A percentile compares a stretch with the other conserved stretches of the same genome.
phyloP scores from a whole-genome alignment of 2,113 vertebrate genomes.

The Phalacrocorax pelagicus region DNA sequence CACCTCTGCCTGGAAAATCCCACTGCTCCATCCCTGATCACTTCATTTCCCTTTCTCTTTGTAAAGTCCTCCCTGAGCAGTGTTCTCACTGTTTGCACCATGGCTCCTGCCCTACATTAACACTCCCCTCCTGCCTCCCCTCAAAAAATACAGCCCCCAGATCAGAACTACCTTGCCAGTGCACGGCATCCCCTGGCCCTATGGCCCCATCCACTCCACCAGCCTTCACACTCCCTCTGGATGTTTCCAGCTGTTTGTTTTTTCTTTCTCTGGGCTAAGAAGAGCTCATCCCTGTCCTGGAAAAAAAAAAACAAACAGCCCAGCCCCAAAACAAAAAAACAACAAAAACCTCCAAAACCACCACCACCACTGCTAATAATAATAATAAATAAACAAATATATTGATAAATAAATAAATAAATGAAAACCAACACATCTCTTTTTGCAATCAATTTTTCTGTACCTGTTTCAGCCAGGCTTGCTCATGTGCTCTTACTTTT shows the following conservation, averaged over 20 bases:
- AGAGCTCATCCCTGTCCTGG: background rate
- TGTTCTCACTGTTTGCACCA: background rate
- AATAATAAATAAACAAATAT: background rate
- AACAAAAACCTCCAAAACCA: background rate
- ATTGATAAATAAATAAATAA: no score
- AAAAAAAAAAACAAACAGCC: background rate
- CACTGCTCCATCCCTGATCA: background rate
- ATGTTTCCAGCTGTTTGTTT: background rate
- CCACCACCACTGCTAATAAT: no score
- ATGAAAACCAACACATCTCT: background rate
- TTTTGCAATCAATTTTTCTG: background rate
- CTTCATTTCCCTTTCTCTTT: background rate
- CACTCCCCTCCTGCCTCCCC: accelerated
- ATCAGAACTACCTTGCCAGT: accelerated
- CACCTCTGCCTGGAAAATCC: background rate
- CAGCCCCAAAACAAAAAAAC: background rate
- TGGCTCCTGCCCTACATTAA: background rate
- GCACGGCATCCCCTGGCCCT: no score
- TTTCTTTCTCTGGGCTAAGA: background rate
- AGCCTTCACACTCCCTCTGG: background rate
- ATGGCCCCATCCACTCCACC: no score
- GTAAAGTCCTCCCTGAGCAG: background rate
- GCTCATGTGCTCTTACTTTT: background rate
- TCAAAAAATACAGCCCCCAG: background rate
- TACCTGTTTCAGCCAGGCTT: background rate